phyloP scores from a whole-genome alignment of 2,888 invertebrate species.

The Spisula subtruncata region DNA sequence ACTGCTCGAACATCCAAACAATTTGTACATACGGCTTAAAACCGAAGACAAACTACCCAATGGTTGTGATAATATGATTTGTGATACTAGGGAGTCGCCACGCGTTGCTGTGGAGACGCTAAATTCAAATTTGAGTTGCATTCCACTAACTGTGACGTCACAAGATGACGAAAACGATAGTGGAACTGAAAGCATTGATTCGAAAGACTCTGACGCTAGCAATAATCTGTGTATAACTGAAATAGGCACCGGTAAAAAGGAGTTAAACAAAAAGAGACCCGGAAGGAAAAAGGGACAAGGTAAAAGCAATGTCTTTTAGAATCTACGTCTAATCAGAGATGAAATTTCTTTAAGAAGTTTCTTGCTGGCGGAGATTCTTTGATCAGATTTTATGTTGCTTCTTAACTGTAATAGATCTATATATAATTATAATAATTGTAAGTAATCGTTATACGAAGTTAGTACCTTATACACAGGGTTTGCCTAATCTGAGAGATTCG shows the following conservation, averaged over 20 bases:
- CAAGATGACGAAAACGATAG: constrained; percentile 68
- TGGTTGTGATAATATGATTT: constrained; percentile 44
- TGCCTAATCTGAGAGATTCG: too few relatives aligned
- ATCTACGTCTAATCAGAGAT: too few relatives aligned
- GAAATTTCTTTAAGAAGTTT: neutral
- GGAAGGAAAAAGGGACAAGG: constrained; percentile 84
- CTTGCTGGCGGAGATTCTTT: too few relatives aligned
- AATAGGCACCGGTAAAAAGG: constrained; percentile 21
- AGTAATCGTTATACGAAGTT: too few relatives aligned
- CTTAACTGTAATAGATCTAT: too few relatives aligned
- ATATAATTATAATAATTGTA: too few relatives aligned
- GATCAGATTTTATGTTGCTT: too few relatives aligned
- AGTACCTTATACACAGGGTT: too few relatives aligned
- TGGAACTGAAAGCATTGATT: constrained; percentile 69
- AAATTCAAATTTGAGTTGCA: constrained; percentile 43
- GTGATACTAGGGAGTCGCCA: constrained; percentile 24
- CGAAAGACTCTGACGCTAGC: constrained; percentile 63
- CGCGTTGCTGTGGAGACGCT: constrained; percentile 48
- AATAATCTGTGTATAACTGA: constrained; percentile 41
- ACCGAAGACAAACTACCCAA: neutral
- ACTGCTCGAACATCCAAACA: constrained; percentile 25
- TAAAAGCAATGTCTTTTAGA: too few relatives aligned
- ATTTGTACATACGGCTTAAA: constrained; percentile 22
- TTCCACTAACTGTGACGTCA: constrained; percentile 69
- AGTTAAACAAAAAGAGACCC: constrained; percentile 75